phyloP scores from a whole-genome alignment of 1,140 invertebrate genomes.

The Pseudachorutes palmiensis region DNA sequence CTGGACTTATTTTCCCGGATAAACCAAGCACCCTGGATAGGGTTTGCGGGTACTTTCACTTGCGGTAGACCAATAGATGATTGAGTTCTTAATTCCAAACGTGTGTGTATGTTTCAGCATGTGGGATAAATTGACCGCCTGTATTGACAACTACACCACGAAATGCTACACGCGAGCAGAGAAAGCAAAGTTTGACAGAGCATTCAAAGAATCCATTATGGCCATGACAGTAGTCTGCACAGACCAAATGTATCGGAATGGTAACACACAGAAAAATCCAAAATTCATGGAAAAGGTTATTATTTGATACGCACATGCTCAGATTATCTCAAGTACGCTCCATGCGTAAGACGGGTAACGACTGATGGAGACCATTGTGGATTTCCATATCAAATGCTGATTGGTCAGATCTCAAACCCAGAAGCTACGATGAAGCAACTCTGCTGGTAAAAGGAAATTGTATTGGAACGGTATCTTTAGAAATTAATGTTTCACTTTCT shows the following conservation, averaged over 20 bases:
- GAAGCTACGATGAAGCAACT: slow-evolving; percentile 32
- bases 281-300: neutral
- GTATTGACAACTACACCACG: slow-evolving; percentile 30
- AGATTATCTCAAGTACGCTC: slow-evolving; percentile 29
- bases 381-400: slow-evolving; percentile 34
- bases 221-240: slow-evolving; percentile 32
- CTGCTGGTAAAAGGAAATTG: slow-evolving; percentile 30
- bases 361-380: slow-evolving; percentile 32
- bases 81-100: too few species aligned
- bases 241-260: slow-evolving; percentile 28
- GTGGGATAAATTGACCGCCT: slow-evolving; percentile 31
- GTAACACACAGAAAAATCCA: slow-evolving; percentile 15
- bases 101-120: slow-evolving; percentile 24
- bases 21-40: slow-evolving; percentile 20
- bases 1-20: slow-evolving; percentile 33
- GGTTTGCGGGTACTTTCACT: slow-evolving; percentile 38
- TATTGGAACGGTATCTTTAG: neutral
- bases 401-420: slow-evolving; percentile 31
- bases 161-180: slow-evolving; percentile 25
- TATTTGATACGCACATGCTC: neutral
- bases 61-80: too few species aligned
- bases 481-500: neutral
- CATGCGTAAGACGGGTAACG: slow-evolving; percentile 34
- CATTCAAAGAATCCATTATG: slow-evolving; percentile 28
- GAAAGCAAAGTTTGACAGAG: slow-evolving; percentile 27